Conservation (phyloP, 2,113 vertebrate genomes). For the Callorhinus ursinus region DNA sequence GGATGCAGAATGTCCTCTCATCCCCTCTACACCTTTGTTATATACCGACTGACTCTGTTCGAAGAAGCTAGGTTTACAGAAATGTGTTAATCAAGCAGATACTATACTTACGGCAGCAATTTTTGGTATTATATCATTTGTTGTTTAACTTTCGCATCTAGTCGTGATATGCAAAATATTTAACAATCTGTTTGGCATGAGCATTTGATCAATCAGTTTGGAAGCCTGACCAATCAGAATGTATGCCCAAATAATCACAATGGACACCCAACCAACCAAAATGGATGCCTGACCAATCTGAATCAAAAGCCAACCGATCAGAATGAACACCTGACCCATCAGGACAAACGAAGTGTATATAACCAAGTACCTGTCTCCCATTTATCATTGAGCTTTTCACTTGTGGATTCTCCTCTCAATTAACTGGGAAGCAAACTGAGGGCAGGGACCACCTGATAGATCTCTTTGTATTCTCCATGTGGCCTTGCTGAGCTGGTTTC, state of each 20-base stretch:
- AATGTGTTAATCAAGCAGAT: not conserved
- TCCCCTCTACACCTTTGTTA: not conserved
- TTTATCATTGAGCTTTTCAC: not conserved
- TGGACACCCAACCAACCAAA: not conserved
- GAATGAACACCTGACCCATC: not conserved
- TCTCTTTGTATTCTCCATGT: slow-evolving; percentile 31
- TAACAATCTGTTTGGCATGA: not conserved
- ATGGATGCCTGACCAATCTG: not conserved
- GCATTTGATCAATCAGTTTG: not conserved
- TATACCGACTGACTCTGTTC: not conserved
- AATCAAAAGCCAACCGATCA: slow-evolving; percentile 38
- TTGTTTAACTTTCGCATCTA: slow-evolving; percentile 15
- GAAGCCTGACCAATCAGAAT: slow-evolving; percentile 20
- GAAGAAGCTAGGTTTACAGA: not conserved
- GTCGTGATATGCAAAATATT: not conserved
- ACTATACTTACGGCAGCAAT: not conserved
- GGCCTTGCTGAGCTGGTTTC: slow-evolving; percentile 49
- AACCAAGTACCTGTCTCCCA: not conserved
- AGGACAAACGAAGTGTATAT: not conserved
- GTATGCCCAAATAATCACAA: slow-evolving; percentile 27
- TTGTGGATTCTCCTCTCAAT: not conserved
- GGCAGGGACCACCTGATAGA: slow-evolving; percentile 24
- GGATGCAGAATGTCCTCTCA: not conserved
- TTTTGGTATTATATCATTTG: slow-evolving; percentile 22
- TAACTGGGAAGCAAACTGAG: slow-evolving; percentile 15